A percentile compares a stretch with the other conserved stretches of the same genome.
Evolutionary conservation across 2,113 vertebrate species (phyloP).

Genomic region (Trinectes maculatus): DNA sequence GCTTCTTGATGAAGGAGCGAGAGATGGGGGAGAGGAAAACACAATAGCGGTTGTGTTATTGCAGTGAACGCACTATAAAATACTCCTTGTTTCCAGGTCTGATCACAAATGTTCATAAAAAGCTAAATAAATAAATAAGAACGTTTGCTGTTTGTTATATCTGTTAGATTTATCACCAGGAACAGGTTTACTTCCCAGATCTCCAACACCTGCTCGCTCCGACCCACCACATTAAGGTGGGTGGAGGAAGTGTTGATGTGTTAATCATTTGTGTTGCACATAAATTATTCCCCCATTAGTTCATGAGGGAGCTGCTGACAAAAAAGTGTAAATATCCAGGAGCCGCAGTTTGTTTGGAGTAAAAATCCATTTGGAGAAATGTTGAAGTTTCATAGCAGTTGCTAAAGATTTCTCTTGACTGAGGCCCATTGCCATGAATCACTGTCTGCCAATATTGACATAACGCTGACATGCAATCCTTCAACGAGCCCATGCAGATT

Average conservation of each 20-base stretch:
- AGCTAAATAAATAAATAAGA: slow-evolving; percentile 21
- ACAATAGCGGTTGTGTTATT: not conserved
- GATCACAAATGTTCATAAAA: slow-evolving; percentile 10
- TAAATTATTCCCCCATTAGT: slow-evolving; percentile 28
- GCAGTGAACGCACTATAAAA: not conserved
- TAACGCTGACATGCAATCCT: slow-evolving; percentile 24
- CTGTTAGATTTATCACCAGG: slow-evolving; percentile 49
- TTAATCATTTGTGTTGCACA: slow-evolving; percentile 42
- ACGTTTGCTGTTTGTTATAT: slow-evolving; percentile 45
- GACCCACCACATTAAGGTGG: slow-evolving; percentile 40
- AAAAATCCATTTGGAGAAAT: not conserved
- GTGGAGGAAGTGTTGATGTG: slow-evolving; percentile 50
- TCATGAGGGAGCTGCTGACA: slow-evolving; percentile 14
- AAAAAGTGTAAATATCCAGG: slow-evolving; percentile 10
- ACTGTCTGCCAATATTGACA: slow-evolving; percentile 3
- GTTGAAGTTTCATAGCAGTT: not conserved
- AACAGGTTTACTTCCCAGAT: slow-evolving; percentile 41
- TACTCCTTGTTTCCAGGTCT: not conserved
- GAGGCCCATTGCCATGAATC: slow-evolving; percentile 24
- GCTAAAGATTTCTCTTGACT: slow-evolving; percentile 19
- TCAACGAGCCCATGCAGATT: not conserved
- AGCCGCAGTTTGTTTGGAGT: not conserved
- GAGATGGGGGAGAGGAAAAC: not conserved
- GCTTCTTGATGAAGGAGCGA: slow-evolving; percentile 19
- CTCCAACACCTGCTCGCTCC: slow-evolving; percentile 33